Base-by-base conservation (phyloP, 2,888 invertebrate species). In the Trichacis sp. region DNA sequence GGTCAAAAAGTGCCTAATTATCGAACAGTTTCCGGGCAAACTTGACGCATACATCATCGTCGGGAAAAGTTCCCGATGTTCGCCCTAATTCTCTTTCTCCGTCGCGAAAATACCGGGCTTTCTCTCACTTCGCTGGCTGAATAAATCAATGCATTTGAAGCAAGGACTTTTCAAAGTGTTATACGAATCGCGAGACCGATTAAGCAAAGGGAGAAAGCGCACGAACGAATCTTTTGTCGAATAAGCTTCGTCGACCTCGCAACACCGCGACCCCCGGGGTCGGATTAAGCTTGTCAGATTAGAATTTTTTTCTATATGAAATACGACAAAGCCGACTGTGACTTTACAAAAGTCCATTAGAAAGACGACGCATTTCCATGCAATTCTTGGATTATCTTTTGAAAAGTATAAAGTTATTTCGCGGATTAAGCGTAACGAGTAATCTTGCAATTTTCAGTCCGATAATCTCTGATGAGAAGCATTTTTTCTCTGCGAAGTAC, bases 211-310 rank as follows among this genome's bases (percentile, higher is more conserved):
- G 29, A 45, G n/a, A n/a, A n/a, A n/a, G 38, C 12, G 24, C 30
- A 14, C 43, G 15, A 43, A 29, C 43, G 40, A 46, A 40, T 43
- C 30, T 29, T 52, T 52, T 52, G 52, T 52, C 43, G 61, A 49
- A 38, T 54, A 63, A 58, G 57, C 45, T 24, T 15, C 48, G 48
- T 48, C 33, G 48, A 30, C 33, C 24, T 50, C 60, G 47, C 47
- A 24, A 45, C 49, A 49, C 43, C 42, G 18, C 36, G 30, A 48
- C 15, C 38, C 19, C n/a, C n/a, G 47, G 49, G 14, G 19, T 38
- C 12, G 51, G 57, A 58, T 58, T 58, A 63, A 63, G 46, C 63
- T 59, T 59, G 58, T 64, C 54, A 64, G 58, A 64, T 64, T 64
- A 58, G 53, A 54, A 38, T 50, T 59, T 58, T 58, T 58, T 54